These are phyloP conservation scores for Eucidaris tribuloides DNA, from an alignment of 35 echinoderm and acorn worm genomes.

Conservation along the genomic window DNA sequence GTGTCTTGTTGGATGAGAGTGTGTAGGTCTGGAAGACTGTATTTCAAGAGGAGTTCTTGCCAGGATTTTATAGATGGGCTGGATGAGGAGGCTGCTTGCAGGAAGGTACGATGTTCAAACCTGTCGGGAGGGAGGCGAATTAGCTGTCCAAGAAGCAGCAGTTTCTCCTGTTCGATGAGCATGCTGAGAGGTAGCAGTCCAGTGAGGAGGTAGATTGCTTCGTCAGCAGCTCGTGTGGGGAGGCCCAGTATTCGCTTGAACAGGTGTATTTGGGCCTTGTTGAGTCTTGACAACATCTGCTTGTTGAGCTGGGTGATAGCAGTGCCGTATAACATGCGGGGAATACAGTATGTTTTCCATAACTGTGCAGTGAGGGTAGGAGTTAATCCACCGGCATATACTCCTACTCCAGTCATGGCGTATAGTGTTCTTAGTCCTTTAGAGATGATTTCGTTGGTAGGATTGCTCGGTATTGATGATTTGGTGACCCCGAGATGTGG, in stretches of 20 bases:
- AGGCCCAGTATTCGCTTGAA: background rate
- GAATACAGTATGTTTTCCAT: background rate
- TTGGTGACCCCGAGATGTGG: background rate
- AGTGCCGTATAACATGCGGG: background rate
- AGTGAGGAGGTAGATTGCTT: background rate
- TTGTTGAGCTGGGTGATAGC: background rate
- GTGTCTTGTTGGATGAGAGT: too few species aligned
- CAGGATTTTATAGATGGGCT: too few species aligned
- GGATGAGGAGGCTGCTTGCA: too few species aligned
- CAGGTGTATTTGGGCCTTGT: background rate
- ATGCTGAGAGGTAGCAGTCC: background rate
- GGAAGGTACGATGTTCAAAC: too few species aligned
- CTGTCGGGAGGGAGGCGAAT: too few species aligned
- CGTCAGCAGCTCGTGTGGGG: background rate
- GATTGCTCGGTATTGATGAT: background rate
- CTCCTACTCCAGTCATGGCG: background rate
- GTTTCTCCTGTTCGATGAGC: background rate
- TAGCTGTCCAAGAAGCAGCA: too few species aligned
- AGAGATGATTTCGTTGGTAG: background rate
- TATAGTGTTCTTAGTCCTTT: background rate
- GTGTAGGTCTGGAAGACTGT: too few species aligned
- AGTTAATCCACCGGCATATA: background rate
- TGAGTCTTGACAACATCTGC: background rate
- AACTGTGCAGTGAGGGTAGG: background rate
- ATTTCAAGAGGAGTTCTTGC: too few species aligned